Evolutionary conservation across 1,140 invertebrate species (phyloP).

Genomic region (Bombus vancouverensis): DNA sequence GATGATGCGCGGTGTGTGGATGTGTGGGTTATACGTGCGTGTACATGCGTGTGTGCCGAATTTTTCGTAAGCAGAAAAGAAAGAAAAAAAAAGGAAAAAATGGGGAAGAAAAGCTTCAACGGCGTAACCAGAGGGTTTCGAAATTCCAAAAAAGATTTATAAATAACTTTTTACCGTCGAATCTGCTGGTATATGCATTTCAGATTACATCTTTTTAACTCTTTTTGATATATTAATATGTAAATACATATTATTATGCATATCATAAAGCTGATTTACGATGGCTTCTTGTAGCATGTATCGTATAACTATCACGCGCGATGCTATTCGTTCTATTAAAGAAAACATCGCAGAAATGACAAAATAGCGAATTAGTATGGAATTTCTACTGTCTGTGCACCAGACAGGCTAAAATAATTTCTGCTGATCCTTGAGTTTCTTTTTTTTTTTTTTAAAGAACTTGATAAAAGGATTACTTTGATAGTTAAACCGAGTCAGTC

Average conservation of each 20-base stretch:
- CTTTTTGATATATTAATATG: no score
- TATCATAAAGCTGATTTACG: no score
- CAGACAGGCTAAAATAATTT: not conserved
- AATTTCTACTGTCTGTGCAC: not conserved
- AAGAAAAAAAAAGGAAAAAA: no score
- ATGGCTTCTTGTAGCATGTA: not conserved
- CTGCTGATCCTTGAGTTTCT: not conserved
- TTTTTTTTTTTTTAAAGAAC: not conserved
- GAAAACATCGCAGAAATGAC: no score
- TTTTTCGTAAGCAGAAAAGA: constrained; percentile 1
- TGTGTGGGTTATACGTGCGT: constrained; percentile 20
- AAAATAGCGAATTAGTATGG: not conserved
- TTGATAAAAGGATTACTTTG: not conserved
- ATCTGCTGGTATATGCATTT: not conserved
- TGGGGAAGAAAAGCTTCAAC: not conserved
- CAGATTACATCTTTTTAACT: not conserved
- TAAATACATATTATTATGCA: no score
- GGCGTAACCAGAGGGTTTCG: not conserved
- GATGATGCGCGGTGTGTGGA: not conserved
- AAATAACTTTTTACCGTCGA: not conserved
- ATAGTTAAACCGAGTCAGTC: not conserved
- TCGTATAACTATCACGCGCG: no score
- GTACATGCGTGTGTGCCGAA: constrained; percentile 12
- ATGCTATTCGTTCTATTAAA: not conserved
- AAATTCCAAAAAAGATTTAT: not conserved